Conservation (phyloP, 2,113 vertebrate species). For the Apaloderma vittatum region DNA sequence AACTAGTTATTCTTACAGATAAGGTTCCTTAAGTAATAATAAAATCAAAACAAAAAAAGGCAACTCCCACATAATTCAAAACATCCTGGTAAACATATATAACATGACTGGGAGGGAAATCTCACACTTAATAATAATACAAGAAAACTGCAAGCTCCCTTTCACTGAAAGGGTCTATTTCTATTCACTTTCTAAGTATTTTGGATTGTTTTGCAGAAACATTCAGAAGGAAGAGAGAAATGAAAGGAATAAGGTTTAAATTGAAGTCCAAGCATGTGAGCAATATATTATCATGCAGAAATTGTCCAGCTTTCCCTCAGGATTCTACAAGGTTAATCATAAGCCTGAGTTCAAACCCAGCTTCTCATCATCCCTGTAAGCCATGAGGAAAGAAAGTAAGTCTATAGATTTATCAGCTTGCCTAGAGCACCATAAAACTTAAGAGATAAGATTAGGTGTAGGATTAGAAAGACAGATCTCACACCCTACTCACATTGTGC, state of each 20-base stretch:
- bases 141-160: not conserved
- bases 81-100: not conserved
- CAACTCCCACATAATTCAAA: not conserved
- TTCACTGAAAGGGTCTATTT: not conserved
- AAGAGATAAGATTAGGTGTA: not conserved
- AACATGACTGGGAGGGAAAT: not conserved
- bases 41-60: not conserved
- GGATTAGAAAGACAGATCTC: not conserved
- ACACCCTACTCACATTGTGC: not conserved
- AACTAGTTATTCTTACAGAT: not conserved
- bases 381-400: conserved; percentile 16
- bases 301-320: not conserved
- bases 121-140: not conserved
- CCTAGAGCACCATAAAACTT: not conserved
- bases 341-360: not conserved
- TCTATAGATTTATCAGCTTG: not conserved
- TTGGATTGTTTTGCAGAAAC: not conserved
- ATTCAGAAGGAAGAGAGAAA: not conserved
- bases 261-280: not conserved
- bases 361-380: not conserved
- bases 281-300: not conserved
- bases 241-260: not conserved
- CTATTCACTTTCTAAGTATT: not conserved
- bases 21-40: not conserved
- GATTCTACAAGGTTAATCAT: not conserved